A percentile compares a stretch with the other conserved stretches of the same genome.
phyloP scores from a whole-genome alignment of 2,113 vertebrate genomes.

The Strigops habroptila region DNA sequence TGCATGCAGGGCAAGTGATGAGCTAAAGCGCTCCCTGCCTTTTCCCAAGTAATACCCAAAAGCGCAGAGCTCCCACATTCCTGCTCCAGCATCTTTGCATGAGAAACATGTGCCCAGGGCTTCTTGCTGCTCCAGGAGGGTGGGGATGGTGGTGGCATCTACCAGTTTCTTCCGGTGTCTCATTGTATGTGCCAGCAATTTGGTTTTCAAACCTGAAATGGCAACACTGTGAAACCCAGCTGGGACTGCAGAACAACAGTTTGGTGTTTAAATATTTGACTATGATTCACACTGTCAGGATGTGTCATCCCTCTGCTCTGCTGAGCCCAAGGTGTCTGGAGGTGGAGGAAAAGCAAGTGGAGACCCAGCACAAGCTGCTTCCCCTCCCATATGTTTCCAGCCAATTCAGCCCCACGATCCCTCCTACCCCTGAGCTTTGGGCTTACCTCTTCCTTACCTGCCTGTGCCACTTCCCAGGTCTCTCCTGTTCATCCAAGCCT shows the following conservation, averaged over 20 bases:
- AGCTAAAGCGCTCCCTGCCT: background rate
- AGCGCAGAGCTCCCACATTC: background rate
- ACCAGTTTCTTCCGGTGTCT: background rate
- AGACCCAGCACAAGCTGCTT: background rate
- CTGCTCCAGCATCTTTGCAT: accelerated
- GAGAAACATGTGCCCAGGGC: background rate
- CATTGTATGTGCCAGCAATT: accelerated
- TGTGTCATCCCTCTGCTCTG: background rate
- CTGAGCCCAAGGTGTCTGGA: background rate
- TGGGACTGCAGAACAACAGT: background rate
- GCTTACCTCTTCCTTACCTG: background rate
- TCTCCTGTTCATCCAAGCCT: background rate
- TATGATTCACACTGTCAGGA: background rate
- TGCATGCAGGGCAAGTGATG: accelerated
- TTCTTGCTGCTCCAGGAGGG: background rate
- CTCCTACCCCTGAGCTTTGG: background rate
- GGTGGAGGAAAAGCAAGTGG: background rate
- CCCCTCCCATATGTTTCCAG: background rate
- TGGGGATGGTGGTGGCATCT: accelerated
- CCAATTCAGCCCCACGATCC: background rate
- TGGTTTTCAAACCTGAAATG: background rate
- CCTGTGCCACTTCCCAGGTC: accelerated
- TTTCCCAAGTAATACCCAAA: background rate
- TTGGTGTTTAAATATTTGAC: background rate
- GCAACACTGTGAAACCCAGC: background rate